phyloP scores from a whole-genome alignment of 2,888 invertebrate genomes.

The Arrhopalites spinosus region DNA sequence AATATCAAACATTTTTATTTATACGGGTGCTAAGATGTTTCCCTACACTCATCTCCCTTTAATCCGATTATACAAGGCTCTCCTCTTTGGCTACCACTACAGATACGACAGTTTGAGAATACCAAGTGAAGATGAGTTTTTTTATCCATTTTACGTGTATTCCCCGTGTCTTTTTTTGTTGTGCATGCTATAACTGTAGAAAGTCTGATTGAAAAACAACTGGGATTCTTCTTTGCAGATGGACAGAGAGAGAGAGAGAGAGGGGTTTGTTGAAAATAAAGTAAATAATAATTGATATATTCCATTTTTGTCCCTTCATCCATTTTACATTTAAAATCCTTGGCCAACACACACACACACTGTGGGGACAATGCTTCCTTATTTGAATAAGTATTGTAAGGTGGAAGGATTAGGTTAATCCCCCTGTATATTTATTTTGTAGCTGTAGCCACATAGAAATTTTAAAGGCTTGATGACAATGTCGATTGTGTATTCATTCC shows the following conservation, averaged over 20 bases:
- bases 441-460: no score
- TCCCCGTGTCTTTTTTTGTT: no score
- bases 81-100: background rate
- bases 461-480: background rate
- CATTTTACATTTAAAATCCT: background rate
- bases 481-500: background rate
- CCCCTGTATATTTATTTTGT: no score
- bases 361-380: background rate
- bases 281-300: background rate
- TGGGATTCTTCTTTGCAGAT: background rate
- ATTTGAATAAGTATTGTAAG: slow-evolving; percentile 28
- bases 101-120: background rate
- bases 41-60: background rate
- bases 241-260: background rate
- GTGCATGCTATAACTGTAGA: no score
- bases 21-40: slow-evolving; percentile 1
- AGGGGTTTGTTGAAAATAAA: background rate
- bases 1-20: slow-evolving; percentile 15
- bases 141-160: no score
- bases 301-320: background rate
- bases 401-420: slow-evolving; percentile 27
- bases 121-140: background rate
- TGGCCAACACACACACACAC: background rate
- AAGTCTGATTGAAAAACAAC: no score
- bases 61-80: slow-evolving; percentile 2